A percentile compares a stretch with the other conserved stretches of the same genome.
Conservation (phyloP, 2,888 invertebrate species). For the Pseudococcus longispinus region DNA sequence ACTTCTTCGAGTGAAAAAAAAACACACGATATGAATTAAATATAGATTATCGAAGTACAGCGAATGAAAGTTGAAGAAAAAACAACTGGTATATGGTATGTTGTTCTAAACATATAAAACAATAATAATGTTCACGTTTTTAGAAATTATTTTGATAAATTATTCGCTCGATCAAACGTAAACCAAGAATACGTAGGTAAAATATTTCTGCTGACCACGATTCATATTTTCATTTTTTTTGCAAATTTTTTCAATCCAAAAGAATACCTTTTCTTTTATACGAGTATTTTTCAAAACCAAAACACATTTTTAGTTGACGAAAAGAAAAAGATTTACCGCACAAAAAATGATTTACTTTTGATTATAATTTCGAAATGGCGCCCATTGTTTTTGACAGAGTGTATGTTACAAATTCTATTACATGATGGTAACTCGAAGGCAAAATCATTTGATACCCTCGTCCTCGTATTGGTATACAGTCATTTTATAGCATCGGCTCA, state of each 20-base stretch:
- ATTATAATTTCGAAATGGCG: not conserved
- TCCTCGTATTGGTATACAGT: not conserved
- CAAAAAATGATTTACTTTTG: not conserved
- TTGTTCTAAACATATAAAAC: not conserved
- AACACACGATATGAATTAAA: not conserved
- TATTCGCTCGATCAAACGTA: too few species aligned
- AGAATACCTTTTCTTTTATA: too few species aligned
- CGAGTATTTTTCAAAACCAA: not conserved
- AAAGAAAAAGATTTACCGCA: not conserved
- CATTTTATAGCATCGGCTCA: not conserved
- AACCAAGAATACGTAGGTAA: too few species aligned
- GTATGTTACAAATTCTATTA: not conserved
- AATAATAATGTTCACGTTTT: not conserved
- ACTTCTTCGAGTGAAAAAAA: not conserved
- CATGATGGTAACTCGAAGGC: slow-evolving; percentile 4
- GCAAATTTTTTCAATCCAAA: too few species aligned
- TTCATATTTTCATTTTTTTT: too few species aligned
- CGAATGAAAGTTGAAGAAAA: not conserved
- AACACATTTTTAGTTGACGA: not conserved
- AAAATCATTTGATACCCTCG: slow-evolving; percentile 4
- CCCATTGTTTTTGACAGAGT: not conserved
- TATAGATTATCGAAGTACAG: not conserved
- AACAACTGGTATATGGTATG: too few species aligned
- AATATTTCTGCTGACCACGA: too few species aligned
- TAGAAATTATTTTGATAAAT: not conserved